phyloP scores from a whole-genome alignment of 2,113 vertebrate species.

The Rutilus rutilus region DNA sequence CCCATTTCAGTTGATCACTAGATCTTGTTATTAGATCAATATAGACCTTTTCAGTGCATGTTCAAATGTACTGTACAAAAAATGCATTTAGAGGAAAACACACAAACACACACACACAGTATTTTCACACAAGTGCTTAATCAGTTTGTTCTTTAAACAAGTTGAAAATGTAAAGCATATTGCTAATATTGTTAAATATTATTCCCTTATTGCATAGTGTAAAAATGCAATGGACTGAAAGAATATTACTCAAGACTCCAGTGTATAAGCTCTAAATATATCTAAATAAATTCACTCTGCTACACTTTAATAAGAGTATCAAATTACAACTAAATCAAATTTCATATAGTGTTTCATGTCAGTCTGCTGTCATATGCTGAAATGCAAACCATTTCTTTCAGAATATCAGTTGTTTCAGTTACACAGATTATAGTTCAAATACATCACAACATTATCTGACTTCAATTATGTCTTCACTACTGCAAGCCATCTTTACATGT shows the following conservation, averaged over 20 bases:
- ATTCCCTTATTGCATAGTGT: constrained; percentile 18
- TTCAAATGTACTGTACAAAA: neutral
- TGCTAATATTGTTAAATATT: neutral
- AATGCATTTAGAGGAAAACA: neutral
- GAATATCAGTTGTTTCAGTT: neutral
- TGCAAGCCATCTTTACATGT: neutral
- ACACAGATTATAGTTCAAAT: neutral
- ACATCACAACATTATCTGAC: neutral
- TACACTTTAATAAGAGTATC: neutral
- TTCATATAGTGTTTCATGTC: neutral
- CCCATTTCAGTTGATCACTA: neutral
- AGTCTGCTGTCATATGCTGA: neutral
- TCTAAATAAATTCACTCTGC: neutral
- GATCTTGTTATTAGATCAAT: no score
- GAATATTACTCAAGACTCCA: neutral
- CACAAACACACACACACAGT: neutral
- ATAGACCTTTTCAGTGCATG: constrained; percentile 36
- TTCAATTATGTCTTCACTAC: neutral
- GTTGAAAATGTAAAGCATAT: neutral
- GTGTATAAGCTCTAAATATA: neutral
- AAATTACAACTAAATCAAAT: neutral
- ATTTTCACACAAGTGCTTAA: neutral
- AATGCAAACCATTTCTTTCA: neutral
- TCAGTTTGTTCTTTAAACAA: neutral
- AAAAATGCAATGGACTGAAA: neutral